These are phyloP conservation scores for Eublepharis macularius DNA, from an alignment of 2,113 vertebrate genomes.

Conservation along the genomic window DNA sequence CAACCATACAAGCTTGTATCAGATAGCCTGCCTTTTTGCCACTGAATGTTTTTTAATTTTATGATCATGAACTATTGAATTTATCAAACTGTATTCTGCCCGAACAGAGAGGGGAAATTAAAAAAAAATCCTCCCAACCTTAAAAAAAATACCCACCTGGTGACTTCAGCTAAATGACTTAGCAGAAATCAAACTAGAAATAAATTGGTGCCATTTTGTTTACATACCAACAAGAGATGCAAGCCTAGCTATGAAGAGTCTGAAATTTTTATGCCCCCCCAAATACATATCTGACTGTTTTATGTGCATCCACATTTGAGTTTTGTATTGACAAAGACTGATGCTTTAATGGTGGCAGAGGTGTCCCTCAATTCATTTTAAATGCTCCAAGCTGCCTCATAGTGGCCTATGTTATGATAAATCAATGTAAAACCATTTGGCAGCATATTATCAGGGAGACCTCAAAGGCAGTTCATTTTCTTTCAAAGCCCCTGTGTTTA, in stretches of 20 bases:
- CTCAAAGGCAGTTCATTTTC: conserved; percentile 16
- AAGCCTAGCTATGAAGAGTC: background rate
- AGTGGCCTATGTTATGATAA: conserved; percentile 10
- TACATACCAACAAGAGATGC: background rate
- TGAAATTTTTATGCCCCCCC: background rate
- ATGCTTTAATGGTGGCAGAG: conserved; percentile 27
- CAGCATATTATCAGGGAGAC: conserved; percentile 26
- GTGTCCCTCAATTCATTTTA: conserved; percentile 35
- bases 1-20: no score
- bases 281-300: background rate
- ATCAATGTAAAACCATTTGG: conserved; percentile 38
- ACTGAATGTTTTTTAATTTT: background rate
- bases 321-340: conserved; percentile 19
- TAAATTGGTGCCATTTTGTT: background rate
- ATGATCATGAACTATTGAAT: background rate
- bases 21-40: background rate
- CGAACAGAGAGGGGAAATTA: background rate
- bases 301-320: conserved; percentile 11
- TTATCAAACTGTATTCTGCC: background rate
- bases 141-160: background rate
- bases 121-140: background rate
- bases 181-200: background rate
- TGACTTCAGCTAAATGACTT: background rate
- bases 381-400: conserved; percentile 5
- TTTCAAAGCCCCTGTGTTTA: conserved; percentile 20